Conservation (phyloP, 2,113 vertebrate species). For the Pogonocichla stellata region DNA sequence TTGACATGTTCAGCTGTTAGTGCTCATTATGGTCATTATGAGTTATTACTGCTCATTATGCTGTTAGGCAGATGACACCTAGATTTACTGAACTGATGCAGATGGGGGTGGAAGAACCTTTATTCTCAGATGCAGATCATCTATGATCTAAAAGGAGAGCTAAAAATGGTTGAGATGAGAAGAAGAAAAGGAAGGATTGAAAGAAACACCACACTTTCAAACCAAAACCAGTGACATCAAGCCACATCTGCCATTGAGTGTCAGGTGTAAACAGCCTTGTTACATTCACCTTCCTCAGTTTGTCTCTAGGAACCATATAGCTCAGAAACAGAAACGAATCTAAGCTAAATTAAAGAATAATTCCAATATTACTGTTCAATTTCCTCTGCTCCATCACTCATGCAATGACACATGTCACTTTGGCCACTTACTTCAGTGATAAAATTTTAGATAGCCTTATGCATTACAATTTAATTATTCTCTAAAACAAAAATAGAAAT, state of each 20-base stretch:
- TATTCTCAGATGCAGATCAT: neutral
- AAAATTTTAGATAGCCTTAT: neutral
- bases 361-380: neutral
- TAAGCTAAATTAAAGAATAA: neutral
- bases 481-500: neutral
- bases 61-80: constrained; percentile 63
- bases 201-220: neutral
- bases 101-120: constrained; percentile 21
- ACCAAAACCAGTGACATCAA: neutral
- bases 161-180: neutral
- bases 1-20: constrained; percentile 67
- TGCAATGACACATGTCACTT: neutral
- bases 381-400: neutral
- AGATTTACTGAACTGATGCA: constrained; percentile 45
- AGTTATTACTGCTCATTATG: constrained; percentile 64
- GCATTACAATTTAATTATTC: neutral
- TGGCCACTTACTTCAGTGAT: neutral
- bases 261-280: fast-evolving
- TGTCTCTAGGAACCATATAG: neutral
- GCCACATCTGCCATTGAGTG: neutral
- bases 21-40: constrained; percentile 62
- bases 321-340: neutral
- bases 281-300: neutral
- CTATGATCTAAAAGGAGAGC: neutral
- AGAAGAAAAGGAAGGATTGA: neutral